phyloP scores from a whole-genome alignment of 2,888 invertebrate species.

The Clitarchus hookeri region DNA sequence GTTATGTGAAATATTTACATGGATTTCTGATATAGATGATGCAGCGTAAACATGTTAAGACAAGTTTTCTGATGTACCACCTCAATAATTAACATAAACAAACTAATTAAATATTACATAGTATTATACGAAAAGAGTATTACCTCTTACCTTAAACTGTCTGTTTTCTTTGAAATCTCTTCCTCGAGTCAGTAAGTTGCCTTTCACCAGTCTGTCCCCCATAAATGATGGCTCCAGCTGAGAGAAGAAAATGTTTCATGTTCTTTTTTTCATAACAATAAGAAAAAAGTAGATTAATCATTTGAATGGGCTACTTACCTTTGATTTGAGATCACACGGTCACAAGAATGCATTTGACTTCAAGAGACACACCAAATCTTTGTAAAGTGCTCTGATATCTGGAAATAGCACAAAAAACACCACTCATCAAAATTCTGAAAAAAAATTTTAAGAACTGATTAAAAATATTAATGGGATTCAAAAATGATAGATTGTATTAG shows the following conservation, averaged over 20 bases:
- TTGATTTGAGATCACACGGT: slow-evolving; percentile 39
- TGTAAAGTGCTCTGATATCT: slow-evolving; percentile 44
- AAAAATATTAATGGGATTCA: too few relatives aligned
- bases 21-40: too few relatives aligned
- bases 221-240: slow-evolving; percentile 50
- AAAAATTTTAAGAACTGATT: too few relatives aligned
- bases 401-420: slow-evolving; percentile 30
- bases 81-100: too few relatives aligned
- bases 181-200: slow-evolving; percentile 52
- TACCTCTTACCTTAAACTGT: slow-evolving; percentile 45
- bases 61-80: too few relatives aligned
- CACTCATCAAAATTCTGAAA: too few relatives aligned
- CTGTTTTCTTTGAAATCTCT: slow-evolving; percentile 54
- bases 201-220: slow-evolving; percentile 52
- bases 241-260: slow-evolving; percentile 21
- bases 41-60: too few relatives aligned
- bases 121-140: not conserved
- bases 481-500: too few relatives aligned
- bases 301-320: slow-evolving; percentile 47
- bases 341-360: slow-evolving; percentile 40
- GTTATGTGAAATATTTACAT: too few relatives aligned
- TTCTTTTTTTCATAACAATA: not conserved
- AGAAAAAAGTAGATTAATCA: too few relatives aligned
- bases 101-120: too few relatives aligned
- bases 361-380: slow-evolving; percentile 44